Evolutionary conservation across 2,888 invertebrate genomes (phyloP), one percentile per base, ranked within the genome.

Genomic region (Notocelia uddmanniana): DNA sequence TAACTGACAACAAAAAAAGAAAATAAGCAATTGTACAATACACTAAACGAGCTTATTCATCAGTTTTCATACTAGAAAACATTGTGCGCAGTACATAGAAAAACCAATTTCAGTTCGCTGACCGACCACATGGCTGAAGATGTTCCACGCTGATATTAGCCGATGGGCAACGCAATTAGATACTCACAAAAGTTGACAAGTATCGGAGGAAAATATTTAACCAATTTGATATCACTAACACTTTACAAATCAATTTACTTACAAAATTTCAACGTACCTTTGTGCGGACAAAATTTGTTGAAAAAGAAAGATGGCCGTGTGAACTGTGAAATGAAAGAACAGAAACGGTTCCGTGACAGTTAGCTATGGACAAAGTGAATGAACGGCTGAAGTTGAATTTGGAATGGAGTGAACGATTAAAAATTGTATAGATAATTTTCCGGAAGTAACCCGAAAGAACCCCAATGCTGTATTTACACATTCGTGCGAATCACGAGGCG

Each of bases 231-330:
- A 54, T 58, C 76, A 82, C 79, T 76, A 78, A 76, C 76, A 72
- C 57, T 73, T 72, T 62, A 73, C 82, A 74, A 81, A 81, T 69
- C 75, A 74, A 81, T 82, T 81, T 81, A 83, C 76, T 79, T 64
- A n/a, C n/a, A 74, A 81, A 83, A 80, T 80, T 79, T 72, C 77
- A 83, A 90, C 93, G 85, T 91, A 93, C 93, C 93, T 91, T 84
- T 78, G 80, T 82, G 89, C 89, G 89, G 90, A 91, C 87, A 87
- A 89, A 84, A 85, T 79, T 89, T 81, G 85, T 82, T 79, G 78
- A 88, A 90, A 91, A 92, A 92, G 90, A 88, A 93, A 93, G 89
- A 93, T 93, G 93, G 93, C 93, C 52, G 50, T 52, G 63, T 63
- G 91, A 82, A 59, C 59, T 59, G n/a, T 3, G 59, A 59, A 59